phyloP scores from a whole-genome alignment of 2,888 invertebrate genomes.

The Petrolisthes manimaculis region DNA sequence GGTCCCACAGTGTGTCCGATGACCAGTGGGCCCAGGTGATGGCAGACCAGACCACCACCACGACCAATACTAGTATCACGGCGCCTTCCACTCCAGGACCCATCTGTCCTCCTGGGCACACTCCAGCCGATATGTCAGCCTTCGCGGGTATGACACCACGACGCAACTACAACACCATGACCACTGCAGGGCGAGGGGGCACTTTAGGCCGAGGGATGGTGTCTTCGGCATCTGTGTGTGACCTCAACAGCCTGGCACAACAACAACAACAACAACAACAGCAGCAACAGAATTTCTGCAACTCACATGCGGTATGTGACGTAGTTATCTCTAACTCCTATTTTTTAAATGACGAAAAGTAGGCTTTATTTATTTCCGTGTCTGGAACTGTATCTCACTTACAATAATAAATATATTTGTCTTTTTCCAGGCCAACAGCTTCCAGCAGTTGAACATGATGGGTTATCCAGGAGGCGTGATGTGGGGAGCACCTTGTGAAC shows the following conservation, averaged over 20 bases:
- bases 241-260: slow-evolving; percentile 61
- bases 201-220: slow-evolving; percentile 60
- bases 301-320: slow-evolving; percentile 47
- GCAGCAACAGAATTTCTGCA: slow-evolving; percentile 34
- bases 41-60: slow-evolving; percentile 34
- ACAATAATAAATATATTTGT: neutral
- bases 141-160: slow-evolving; percentile 50
- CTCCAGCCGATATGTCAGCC: slow-evolving; percentile 50
- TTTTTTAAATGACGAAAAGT: slow-evolving; percentile 9
- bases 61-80: neutral
- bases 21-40: slow-evolving; percentile 64
- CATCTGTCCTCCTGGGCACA: slow-evolving; percentile 47
- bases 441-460: slow-evolving; percentile 64
- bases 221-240: slow-evolving; percentile 64
- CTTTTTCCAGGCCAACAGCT: slow-evolving; percentile 50
- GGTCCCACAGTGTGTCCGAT: slow-evolving; percentile 63
- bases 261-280: slow-evolving; percentile 60
- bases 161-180: slow-evolving; percentile 44
- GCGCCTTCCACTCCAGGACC: slow-evolving; percentile 24
- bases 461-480: slow-evolving; percentile 56
- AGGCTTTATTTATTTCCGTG: neutral
- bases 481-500: slow-evolving; percentile 60
- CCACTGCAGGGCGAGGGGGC: slow-evolving; percentile 21
- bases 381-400: neutral
- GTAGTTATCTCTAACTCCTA: neutral